Base-by-base conservation (phyloP, 2,797 vertebrate genomes). In the Syngnathus rostellatus region DNA sequence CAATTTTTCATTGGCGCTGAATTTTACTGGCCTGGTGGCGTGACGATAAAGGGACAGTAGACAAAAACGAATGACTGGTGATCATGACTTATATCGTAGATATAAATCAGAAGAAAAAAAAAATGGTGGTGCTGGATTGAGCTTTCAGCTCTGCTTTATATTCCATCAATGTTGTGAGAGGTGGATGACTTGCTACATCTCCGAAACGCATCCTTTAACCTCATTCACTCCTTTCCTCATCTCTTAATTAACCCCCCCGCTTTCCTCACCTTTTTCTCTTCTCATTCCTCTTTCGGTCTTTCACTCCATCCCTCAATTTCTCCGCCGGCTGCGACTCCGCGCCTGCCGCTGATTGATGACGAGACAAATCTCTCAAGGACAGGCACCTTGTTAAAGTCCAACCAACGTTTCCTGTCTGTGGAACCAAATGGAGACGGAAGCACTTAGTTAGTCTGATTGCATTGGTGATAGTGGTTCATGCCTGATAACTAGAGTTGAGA, bases 281-380 rank as follows among this genome's bases (percentile, higher is more conserved):
- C 58, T 72, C 62, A 41, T 74, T 61, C 50, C 67, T 61, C 57
- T 64, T 43, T 57, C 55, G 48, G 11, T 54, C 64, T 57, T 61
- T 62, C 40, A 62, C 66, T 68, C 65, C 2, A 8, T 9, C 72
- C 69, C 69, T 77, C 74, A 68, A 69, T 84, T 75, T 75, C 73
- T 73, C 82, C 55, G 60, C 53, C 75, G 59, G 31, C 55, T 38
- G 14, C 55, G 71, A 72, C 77, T 80, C 64, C 62, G 0, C 55
- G 62, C 71, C 81, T 69, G 57, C 76, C 23, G 72, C 66, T 88
- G 85, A 86, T 86, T 83, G 83, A 85, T 88, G 85, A 87, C 70
- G 83, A 86, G 77, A 71, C 74, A 73, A 76, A 79, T 77, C 81
- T 87, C 77, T 77, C 87, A 87, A 87, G 83, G 85, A 87, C 83